Percentiles rank a stretch among this genome's conserved stretches.
Conservation (phyloP, 2,888 invertebrate genomes). For the Synanthedon formicaeformis region DNA sequence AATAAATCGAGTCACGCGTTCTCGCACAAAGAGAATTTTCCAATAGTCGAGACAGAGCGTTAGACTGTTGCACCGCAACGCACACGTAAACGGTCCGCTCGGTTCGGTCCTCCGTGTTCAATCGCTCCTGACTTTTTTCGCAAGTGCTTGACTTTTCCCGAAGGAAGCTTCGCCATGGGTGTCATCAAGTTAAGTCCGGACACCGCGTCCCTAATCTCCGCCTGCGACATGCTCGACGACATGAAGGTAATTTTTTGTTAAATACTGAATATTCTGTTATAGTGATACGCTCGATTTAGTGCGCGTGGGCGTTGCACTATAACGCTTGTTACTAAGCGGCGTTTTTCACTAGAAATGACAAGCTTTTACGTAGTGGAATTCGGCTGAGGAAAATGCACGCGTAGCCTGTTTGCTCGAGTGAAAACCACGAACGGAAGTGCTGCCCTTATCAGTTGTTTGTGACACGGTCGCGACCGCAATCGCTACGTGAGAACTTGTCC, state of each 20-base stretch:
- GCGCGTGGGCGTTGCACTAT: conserved; percentile 25
- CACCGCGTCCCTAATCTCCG: conserved; percentile 55
- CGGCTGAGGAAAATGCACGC: conserved; percentile 13
- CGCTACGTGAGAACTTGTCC: conserved; percentile 42
- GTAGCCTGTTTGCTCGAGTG: conserved; percentile 18
- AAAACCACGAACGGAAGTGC: conserved; percentile 51
- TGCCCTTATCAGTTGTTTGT: conserved; percentile 52
- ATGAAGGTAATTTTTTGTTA: conserved; percentile 60
- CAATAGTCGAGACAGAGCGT: conserved; percentile 23
- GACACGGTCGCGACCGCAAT: conserved; percentile 34
- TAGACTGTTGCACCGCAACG: conserved; percentile 31
- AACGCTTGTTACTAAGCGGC: conserved; percentile 17
- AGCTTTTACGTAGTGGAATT: conserved; percentile 33
- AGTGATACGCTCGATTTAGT: conserved; percentile 34
- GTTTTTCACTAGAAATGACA: conserved; percentile 23
- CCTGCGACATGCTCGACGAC: conserved; percentile 61
- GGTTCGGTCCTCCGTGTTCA: conserved; percentile 49
- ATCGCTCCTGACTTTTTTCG: conserved; percentile 13
- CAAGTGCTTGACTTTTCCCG: conserved; percentile 7
- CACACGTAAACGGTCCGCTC: conserved; percentile 41
- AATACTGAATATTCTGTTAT: conserved; percentile 26
- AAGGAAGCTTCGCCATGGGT: conserved; percentile 36
- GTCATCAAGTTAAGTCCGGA: conserved; percentile 61
- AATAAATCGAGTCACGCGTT: conserved; percentile 41
- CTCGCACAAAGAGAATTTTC: conserved; percentile 29